Percentiles rank a stretch among this genome's conserved stretches.
Conservation (phyloP, 2,113 vertebrate species). For the Irena cyanogastra region DNA sequence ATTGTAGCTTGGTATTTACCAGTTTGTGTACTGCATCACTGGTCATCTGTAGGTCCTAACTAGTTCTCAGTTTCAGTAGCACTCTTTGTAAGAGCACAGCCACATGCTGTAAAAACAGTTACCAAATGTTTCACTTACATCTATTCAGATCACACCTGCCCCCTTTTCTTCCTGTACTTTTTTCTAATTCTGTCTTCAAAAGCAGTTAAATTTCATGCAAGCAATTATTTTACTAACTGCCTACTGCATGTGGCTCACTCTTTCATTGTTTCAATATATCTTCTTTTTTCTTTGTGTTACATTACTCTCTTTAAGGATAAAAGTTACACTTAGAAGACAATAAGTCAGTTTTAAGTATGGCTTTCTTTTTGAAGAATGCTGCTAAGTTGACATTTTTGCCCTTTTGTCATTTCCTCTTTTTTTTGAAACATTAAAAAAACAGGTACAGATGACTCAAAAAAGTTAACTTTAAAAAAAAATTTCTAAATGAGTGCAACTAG, state of each 20-base stretch:
- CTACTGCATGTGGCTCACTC: slow-evolving; percentile 11
- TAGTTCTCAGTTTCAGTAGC: not conserved
- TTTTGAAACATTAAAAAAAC: not conserved
- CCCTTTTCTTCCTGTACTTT: slow-evolving; percentile 17
- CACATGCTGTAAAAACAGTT: not conserved
- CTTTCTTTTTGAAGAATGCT: not conserved
- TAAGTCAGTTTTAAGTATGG: not conserved
- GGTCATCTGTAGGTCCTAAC: not conserved
- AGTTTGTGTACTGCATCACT: not conserved
- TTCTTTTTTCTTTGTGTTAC: slow-evolving; percentile 2
- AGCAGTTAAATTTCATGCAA: slow-evolving; percentile 28
- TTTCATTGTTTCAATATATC: slow-evolving; percentile 20
- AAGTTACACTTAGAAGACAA: not conserved
- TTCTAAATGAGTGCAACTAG: not conserved
- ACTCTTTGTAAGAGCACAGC: not conserved
- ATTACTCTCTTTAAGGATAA: not conserved
- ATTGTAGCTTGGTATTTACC: not conserved
- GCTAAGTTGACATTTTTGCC: slow-evolving; percentile 4
- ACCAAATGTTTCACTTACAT: not conserved
- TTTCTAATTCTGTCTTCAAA: slow-evolving; percentile 32
- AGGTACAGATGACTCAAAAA: not conserved
- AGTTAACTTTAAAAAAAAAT: not conserved
- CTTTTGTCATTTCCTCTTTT: not conserved
- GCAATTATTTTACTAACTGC: slow-evolving; percentile 40
- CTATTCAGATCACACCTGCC: slow-evolving; percentile 22